Percentiles rank a stretch among this genome's conserved stretches.
Conservation (phyloP, 92 coral and sea anemone species). For the Porites cylindrica region DNA sequence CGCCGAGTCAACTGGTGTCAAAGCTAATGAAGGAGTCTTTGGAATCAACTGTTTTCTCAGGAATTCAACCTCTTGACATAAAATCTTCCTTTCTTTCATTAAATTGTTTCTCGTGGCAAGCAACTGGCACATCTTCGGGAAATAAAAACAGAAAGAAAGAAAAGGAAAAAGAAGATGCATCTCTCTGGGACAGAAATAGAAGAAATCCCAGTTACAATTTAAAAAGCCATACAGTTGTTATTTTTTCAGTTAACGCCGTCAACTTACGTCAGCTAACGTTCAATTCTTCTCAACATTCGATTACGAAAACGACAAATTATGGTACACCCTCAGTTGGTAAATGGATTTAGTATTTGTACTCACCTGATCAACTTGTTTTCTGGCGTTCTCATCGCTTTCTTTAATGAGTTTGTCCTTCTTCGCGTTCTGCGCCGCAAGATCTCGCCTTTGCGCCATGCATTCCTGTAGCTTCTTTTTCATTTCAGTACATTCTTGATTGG, state of each 20-base stretch:
- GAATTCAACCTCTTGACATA: slow-evolving; percentile 87
- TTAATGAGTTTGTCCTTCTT: slow-evolving; percentile 59
- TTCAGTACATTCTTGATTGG: slow-evolving; percentile 59
- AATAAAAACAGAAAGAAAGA: background rate
- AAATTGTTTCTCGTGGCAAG: slow-evolving; percentile 80
- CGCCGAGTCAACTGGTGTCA: slow-evolving; percentile 76
- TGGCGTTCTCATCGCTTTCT: slow-evolving; percentile 64
- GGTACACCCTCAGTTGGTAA: no score
- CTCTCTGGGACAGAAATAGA: background rate
- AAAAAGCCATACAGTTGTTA: no score
- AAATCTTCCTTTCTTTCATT: slow-evolving; percentile 87
- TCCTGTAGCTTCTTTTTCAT: slow-evolving; percentile 50
- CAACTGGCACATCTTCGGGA: slow-evolving; percentile 82
- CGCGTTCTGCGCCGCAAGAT: slow-evolving; percentile 14
- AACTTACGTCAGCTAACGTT: no score
- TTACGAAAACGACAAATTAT: no score
- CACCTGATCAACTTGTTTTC: slow-evolving; percentile 82
- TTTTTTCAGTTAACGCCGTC: no score
- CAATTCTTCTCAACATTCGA: no score
- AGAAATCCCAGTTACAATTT: no score
- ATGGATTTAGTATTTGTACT: no score
- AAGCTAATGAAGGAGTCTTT: slow-evolving; percentile 58
- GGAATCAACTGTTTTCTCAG: slow-evolving; percentile 74
- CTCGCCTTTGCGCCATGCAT: slow-evolving; percentile 3
- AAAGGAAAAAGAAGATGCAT: background rate